A percentile compares a stretch with the other conserved stretches of the same genome.
Conservation (phyloP, 2,888 invertebrate genomes). For the Dilophus febrilis region DNA sequence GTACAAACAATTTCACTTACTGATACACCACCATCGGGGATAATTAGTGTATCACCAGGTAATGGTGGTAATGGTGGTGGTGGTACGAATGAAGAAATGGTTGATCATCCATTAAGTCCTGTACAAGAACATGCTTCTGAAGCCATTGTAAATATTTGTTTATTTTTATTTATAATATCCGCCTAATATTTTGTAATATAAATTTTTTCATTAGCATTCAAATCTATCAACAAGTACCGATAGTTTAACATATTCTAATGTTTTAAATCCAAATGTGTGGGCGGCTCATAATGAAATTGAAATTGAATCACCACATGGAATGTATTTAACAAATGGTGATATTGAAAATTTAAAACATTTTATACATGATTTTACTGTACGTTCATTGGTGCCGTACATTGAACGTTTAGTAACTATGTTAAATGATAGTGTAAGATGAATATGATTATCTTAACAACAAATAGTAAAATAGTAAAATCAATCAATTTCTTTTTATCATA, state of each 20-base stretch:
- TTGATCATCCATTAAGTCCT: conserved; percentile 60
- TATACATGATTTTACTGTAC: conserved; percentile 71
- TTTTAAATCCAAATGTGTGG: conserved; percentile 38
- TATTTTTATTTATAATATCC: neutral
- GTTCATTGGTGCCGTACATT: conserved; percentile 77
- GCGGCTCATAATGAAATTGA: conserved; percentile 32
- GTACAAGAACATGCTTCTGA: conserved; percentile 42
- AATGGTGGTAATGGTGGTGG: neutral
- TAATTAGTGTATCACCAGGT: neutral
- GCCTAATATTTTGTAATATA: neutral
- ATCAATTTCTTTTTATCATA: conserved; percentile 3
- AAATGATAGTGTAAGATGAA: conserved; percentile 47
- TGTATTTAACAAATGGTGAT: conserved; percentile 63
- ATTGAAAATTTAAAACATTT: conserved; percentile 70
- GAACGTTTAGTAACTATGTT: conserved; percentile 72
- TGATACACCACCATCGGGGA: conserved; percentile 15
- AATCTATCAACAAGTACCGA: conserved; percentile 36
- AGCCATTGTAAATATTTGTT: conserved; percentile 28
- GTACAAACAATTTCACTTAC: conserved; percentile 20
- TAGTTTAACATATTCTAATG: conserved; percentile 31
- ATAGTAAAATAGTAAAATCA: neutral
- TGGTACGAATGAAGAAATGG: conserved; percentile 23
- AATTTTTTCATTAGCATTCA: conserved; percentile 24
- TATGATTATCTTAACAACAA: too few species aligned
- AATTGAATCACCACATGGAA: conserved; percentile 44